Evolutionary conservation across 2,888 invertebrate species (phyloP), one percentile per base, ranked within the genome.

Genomic region (Sisyra terminalis): DNA sequence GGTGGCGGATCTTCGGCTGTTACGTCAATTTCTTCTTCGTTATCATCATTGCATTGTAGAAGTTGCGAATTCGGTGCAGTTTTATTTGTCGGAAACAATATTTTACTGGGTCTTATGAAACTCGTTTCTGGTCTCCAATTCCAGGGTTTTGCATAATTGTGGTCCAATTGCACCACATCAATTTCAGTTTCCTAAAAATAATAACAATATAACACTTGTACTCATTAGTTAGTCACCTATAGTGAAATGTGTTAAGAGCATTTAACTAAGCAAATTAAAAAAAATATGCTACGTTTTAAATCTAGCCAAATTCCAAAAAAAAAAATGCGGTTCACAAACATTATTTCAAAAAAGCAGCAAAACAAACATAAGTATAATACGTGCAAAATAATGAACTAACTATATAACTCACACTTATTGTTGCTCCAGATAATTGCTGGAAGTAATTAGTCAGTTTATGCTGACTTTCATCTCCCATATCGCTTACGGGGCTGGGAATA

Each of bases 141-240:
- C 65, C 75, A 73, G 40, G 82, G 78, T 50, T 78, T 70, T 7
- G 79, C 71, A 53, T 85, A 85, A 52, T 74, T 71, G 53, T 85
- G 84, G 53, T 85, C 84, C 59, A 76, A 69, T 46, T 67, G 52
- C 32, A 75, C 61, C 3, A 59, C 47, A 47, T 63, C 57, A n/a
- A 55, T 48, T 35, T 64, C 59, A 31, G 55, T 52, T 39, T 64
- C 62, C 50, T 58, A 50, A 43, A 60, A 46, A 14, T 52, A 53
- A 40, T 56, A 59, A 34, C 60, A 51, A 49, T n/a, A n/a, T n/a
- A n/a, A n/a, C n/a, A n/a, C n/a, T n/a, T n/a, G n/a, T n/a, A n/a
- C n/a, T n/a, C n/a, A n/a, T n/a, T n/a, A n/a, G n/a, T n/a, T n/a
- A n/a, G n/a, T n/a, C n/a, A n/a, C n/a, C n/a, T n/a, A 24, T 24